Evolutionary conservation across 1,140 invertebrate species (phyloP).

Genomic region (Globodera rostochiensis): DNA sequence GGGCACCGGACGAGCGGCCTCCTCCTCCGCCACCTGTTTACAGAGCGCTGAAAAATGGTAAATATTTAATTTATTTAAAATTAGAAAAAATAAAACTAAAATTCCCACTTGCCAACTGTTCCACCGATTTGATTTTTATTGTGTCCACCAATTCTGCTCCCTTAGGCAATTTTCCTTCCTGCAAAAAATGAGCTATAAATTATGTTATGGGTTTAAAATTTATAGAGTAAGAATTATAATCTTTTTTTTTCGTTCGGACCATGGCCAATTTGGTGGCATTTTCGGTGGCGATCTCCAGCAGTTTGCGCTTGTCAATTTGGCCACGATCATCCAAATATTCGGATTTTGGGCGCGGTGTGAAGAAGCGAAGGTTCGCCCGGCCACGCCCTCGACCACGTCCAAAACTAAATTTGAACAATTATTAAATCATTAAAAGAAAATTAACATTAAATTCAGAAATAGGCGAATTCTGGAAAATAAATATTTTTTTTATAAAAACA

Average conservation of each 20-base stretch:
- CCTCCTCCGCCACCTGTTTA: conserved; percentile 23
- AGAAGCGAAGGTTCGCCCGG: conserved; percentile 11
- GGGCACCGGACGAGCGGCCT: conserved; percentile 12
- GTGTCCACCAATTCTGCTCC: conserved; percentile 36
- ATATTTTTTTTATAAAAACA: too few species aligned
- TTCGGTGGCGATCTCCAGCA: conserved; percentile 38
- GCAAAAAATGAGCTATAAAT: conserved; percentile 8
- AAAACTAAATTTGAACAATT: too few species aligned
- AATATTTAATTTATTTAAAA: not conserved
- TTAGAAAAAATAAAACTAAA: not conserved
- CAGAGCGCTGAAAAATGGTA: conserved; percentile 22
- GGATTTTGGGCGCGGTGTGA: conserved; percentile 15
- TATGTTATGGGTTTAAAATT: too few species aligned
- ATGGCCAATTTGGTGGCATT: conserved; percentile 42
- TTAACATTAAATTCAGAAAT: too few species aligned
- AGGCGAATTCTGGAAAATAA: too few species aligned
- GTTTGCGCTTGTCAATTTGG: conserved; percentile 29
- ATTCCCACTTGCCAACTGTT: conserved; percentile 35
- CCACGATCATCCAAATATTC: conserved; percentile 31
- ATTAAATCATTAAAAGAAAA: too few species aligned
- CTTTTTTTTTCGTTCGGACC: not conserved
- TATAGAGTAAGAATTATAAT: too few species aligned
- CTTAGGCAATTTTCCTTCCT: conserved; percentile 42
- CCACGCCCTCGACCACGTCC: not conserved
- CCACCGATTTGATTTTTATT: conserved; percentile 39